Conservation (phyloP, 2,797 vertebrate genomes). For the Geotrypetes seraphini region DNA sequence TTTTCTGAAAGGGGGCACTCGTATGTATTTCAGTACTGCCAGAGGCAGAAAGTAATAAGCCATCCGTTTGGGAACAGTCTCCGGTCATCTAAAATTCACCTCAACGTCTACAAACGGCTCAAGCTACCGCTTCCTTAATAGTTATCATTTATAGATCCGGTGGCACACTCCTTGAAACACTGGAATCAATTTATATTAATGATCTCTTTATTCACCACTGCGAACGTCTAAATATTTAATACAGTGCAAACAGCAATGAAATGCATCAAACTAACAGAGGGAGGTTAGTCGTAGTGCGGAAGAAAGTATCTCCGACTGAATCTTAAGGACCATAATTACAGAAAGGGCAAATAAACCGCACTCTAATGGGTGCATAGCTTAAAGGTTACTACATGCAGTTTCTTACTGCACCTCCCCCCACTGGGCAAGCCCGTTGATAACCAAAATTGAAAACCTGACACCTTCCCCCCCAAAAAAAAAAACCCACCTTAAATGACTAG, state of each 20-base stretch:
- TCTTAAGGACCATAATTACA: slow-evolving; percentile 2
- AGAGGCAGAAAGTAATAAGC: not conserved
- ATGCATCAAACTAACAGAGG: slow-evolving; percentile 1
- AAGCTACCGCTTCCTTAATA: slow-evolving; percentile 1
- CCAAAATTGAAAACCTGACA: slow-evolving; percentile 11
- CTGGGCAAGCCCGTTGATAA: slow-evolving; percentile 17
- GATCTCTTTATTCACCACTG: slow-evolving; percentile 29
- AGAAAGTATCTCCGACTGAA: slow-evolving; percentile 3
- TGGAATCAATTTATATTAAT: slow-evolving; percentile 31
- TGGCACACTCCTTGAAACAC: slow-evolving; percentile 18
- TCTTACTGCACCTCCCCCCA: not conserved
- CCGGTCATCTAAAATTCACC: slow-evolving; percentile 12
- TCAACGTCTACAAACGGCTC: not conserved
- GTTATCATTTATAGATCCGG: slow-evolving; percentile 1
- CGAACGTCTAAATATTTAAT: slow-evolving; percentile 45
- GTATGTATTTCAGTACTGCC: not conserved
- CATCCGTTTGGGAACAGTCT: not conserved
- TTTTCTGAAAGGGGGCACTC: too few relatives aligned
- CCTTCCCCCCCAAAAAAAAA: too few relatives aligned
- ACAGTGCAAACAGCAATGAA: slow-evolving; percentile 11
- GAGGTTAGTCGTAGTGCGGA: not conserved
- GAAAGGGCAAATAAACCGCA: slow-evolving; percentile 3
- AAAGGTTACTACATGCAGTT: not conserved
- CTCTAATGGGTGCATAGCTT: not conserved
- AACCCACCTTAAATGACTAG: not conserved